A percentile compares a stretch with the other conserved stretches of the same genome.
These are phyloP conservation scores for Corythornis vintsioides DNA, from an alignment of 2,113 vertebrate genomes.

Conservation along the genomic window DNA sequence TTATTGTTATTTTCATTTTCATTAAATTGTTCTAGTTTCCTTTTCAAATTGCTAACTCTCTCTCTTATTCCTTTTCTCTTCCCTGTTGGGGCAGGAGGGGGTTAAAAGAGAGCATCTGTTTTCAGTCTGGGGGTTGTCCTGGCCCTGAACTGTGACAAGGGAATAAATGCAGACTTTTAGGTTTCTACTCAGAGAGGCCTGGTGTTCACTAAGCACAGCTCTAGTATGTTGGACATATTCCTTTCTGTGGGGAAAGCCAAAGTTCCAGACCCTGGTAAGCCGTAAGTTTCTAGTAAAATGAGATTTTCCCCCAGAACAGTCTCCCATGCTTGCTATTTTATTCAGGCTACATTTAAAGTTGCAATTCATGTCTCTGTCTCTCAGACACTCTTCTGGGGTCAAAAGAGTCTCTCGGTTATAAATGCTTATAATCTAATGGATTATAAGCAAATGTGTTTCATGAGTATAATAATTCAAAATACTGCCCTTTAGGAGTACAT, in stretches of 20 bases:
- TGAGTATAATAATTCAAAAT: not conserved
- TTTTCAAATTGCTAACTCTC: too few relatives aligned
- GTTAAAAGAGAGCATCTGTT: too few relatives aligned
- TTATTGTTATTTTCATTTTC: too few relatives aligned
- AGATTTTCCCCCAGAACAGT: not conserved
- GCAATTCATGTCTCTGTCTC: not conserved
- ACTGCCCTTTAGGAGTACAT: not conserved
- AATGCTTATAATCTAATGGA: not conserved
- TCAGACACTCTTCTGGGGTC: not conserved
- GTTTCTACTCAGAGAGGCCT: not conserved
- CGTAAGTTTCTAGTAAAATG: not conserved
- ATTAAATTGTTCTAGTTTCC: too few relatives aligned
- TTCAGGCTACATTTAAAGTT: slow-evolving; percentile 13
- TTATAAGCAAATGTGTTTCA: not conserved
- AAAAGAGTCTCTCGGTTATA: not conserved
- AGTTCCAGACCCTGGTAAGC: slow-evolving; percentile 4
- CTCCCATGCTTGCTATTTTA: not conserved
- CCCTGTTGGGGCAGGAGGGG: too few relatives aligned
- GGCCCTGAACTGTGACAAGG: not conserved
- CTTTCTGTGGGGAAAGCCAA: not conserved
- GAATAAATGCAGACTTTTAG: not conserved
- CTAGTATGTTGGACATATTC: not conserved
- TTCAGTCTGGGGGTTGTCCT: too few relatives aligned
- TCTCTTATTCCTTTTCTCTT: too few relatives aligned
- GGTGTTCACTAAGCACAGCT: not conserved